Evolutionary conservation across 2,113 vertebrate genomes (phyloP).

Genomic region (Cyprinus carpio): DNA sequence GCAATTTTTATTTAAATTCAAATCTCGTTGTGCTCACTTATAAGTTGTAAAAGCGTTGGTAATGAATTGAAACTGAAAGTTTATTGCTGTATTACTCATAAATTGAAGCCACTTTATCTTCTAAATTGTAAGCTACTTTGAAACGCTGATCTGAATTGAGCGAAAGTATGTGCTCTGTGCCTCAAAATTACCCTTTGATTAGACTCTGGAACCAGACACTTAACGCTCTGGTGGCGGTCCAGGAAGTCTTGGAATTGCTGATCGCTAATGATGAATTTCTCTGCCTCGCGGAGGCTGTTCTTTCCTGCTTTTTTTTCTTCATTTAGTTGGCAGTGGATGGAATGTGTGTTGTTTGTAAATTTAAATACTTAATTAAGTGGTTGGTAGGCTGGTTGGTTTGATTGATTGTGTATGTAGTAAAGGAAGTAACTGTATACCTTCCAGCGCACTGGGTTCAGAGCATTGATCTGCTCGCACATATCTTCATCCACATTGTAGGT

Average conservation of each 20-base stretch:
- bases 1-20: not conserved
- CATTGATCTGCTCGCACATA: conserved; percentile 80
- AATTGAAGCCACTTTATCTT: not conserved
- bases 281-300: conserved; percentile 84
- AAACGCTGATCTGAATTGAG: conserved; percentile 18
- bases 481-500: conserved; percentile 89
- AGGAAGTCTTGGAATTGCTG: conserved; percentile 85
- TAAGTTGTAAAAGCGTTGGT: not conserved
- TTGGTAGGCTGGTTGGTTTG: not conserved
- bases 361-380: not conserved
- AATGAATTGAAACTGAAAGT: conserved; percentile 9
- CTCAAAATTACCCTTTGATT: conserved; percentile 85
- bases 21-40: not conserved
- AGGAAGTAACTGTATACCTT: conserved; percentile 76
- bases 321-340: conserved; percentile 93
- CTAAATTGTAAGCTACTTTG: not conserved
- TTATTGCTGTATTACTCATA: not conserved
- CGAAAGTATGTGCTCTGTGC: not conserved
- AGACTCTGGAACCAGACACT: conserved; percentile 89
- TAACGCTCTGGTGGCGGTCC: conserved; percentile 78
- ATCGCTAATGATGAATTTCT: conserved; percentile 83
- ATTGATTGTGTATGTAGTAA: not conserved
- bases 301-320: conserved; percentile 90
- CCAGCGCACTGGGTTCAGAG: conserved; percentile 89
- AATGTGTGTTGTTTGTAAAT: conserved; percentile 74